Evolutionary conservation across 1,140 invertebrate genomes (phyloP), one percentile per base, ranked within the genome.

Genomic region (Augochlora pura): DNA sequence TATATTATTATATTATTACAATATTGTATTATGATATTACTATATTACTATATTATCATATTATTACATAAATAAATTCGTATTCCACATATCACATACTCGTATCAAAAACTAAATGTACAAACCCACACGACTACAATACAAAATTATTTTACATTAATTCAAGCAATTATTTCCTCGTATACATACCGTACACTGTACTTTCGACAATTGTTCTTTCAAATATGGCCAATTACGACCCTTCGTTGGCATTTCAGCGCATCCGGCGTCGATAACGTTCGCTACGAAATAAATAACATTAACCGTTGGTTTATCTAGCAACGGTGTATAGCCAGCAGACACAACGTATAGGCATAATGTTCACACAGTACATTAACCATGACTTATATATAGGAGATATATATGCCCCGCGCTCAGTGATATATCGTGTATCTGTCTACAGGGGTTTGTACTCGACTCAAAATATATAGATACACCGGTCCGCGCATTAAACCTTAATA

Each of bases 281-380:
- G 68, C 68, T 62, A 25, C 21, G 57, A 18, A 25, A 69, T 76
- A 69, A 68, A 76, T 68, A 69, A 46, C 54, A 16, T 38, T 49
- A 59, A 68, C 21, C 54, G 32, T 46, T 60, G 54, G 32, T 62
- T 76, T 76, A 76, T 59, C 25, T 76, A 16, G 52, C 49, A 27
- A 27, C 6, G 42, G 39, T 69, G 60, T 12, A 14, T 8, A 8
- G 18, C 39, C 57, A 60, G 12, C 23, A 12, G 27, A 12, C 59
- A 76, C 39, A 18, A 49, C 38, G 32, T 75, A 27, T 67, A 67
- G 65, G 39, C 64, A 69, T 76, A 76, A 76, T 68, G 65, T 32
- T 76, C 39, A 62, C 54, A 76, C 65, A 23, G 74, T 69, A 62
- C 74, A 76, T 69, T 76, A 76, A 76, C 74, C 74, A 76, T 69